A percentile compares a stretch with the other conserved stretches of the same genome.
phyloP scores from a whole-genome alignment of 2,797 vertebrate genomes.

The Myripristis murdjan region DNA sequence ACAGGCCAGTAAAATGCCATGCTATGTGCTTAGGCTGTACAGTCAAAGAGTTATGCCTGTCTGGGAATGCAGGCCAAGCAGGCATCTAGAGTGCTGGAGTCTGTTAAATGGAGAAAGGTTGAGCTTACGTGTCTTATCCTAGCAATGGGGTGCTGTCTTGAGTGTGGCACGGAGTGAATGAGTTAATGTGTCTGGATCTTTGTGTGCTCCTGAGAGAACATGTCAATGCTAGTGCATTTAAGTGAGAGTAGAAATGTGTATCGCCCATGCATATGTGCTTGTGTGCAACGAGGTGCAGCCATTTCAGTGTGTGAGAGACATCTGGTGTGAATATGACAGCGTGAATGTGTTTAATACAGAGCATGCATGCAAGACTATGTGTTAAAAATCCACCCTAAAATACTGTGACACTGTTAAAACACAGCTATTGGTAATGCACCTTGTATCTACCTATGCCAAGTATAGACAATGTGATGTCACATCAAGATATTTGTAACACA shows the following conservation, averaged over 20 bases:
- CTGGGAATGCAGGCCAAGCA: slow-evolving; percentile 70
- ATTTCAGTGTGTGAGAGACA: not conserved
- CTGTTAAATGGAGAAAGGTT: slow-evolving; percentile 56
- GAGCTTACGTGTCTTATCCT: slow-evolving; percentile 58
- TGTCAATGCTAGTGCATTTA: slow-evolving; percentile 34
- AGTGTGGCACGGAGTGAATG: slow-evolving; percentile 37
- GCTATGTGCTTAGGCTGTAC: slow-evolving; percentile 60
- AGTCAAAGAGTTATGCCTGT: slow-evolving; percentile 67
- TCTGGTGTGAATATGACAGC: slow-evolving; percentile 13
- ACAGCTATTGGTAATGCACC: no score
- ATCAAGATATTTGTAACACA: no score
- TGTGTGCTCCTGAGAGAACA: slow-evolving; percentile 35
- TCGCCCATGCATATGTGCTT: slow-evolving; percentile 7
- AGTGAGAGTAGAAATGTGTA: slow-evolving; percentile 23
- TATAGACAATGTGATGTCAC: no score
- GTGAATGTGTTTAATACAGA: slow-evolving; percentile 4
- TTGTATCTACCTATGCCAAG: no score
- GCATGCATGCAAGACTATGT: no score
- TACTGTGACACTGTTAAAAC: no score
- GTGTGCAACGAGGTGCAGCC: not conserved
- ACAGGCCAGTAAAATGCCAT: slow-evolving; percentile 76
- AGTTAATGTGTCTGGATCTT: slow-evolving; percentile 54
- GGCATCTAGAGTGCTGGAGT: slow-evolving; percentile 33
- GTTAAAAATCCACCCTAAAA: no score
- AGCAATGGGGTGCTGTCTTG: slow-evolving; percentile 57